Evolutionary conservation across 1,140 invertebrate species (phyloP), one percentile per base, ranked within the genome.

Genomic region (Muscidifurax raptorellus): DNA sequence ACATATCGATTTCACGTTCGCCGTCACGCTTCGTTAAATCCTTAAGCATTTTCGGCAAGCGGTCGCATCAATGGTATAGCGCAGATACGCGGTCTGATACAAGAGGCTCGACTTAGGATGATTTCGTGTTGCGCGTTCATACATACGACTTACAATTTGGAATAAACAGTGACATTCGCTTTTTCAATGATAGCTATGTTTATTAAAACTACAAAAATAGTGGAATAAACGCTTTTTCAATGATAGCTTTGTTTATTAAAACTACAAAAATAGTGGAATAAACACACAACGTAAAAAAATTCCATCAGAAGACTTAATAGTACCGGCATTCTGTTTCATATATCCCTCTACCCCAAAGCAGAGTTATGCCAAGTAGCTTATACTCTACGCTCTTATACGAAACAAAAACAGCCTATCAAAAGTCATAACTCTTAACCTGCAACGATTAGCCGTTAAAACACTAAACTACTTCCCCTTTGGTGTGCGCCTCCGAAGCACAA

Each of bases 1-100:
- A 64, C 30, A 64, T 74, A 81, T 81, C 80, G 72, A 82, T 82
- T 82, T 66, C 80, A 25, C 32, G 52, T 66, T 74, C 52, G 7
- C 52, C 25, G 32, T 82, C n/a, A 59, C 69, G 74, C 47, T 82
- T 66, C n/a, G 28, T 82, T 76, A 82, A 82, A 1, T 75, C 47
- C 32, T 82, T 75, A 75, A 74, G 30, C 44, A 82, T 76, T 75
- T 82, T 82, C 71, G 66, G 27, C 25, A 69, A 69, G 15, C 28
- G 18, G 52, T 59, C 22, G 15, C 18, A 59, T 59, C 52, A n/a
- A 59, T 18, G 18, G 15, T 52, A 52, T 52, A 15, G 18, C 15
- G 47, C 15, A 18, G 18, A 52, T 4, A 52, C 47, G 15, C 5
- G 2, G 25, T 27, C 66, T 69, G 5, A 13, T 28, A 30, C 66